phyloP scores from a whole-genome alignment of 2,797 vertebrate species.

The Morus bassanus region DNA sequence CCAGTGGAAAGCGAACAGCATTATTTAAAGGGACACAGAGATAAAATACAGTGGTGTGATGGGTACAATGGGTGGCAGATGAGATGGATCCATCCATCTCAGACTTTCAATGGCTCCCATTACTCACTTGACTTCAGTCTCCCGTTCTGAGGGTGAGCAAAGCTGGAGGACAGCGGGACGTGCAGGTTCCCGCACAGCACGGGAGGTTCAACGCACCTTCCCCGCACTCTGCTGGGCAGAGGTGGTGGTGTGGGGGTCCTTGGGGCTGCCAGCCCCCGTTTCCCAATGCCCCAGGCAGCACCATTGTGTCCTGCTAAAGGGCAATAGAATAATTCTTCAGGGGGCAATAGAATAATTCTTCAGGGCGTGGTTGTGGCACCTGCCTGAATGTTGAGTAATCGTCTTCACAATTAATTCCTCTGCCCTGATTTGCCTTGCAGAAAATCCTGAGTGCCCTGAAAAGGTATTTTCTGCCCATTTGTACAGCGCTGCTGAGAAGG shows the following conservation, averaged over 20 bases:
- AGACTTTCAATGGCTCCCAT: not conserved
- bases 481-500: not conserved
- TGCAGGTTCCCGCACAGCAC: rapidly evolving
- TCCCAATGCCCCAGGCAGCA: rapidly evolving
- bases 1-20: not conserved
- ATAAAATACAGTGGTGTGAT: not conserved
- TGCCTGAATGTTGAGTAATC: not conserved
- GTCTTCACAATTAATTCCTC: not conserved
- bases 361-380: rapidly evolving
- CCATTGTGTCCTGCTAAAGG: not conserved
- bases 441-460: not conserved
- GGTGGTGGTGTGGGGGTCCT: too few species aligned
- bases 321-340: not conserved
- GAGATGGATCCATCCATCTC: not conserved
- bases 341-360: not conserved
- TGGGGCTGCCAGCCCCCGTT: not conserved
- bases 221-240: rapidly evolving
- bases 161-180: not conserved
- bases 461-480: not conserved
- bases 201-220: not conserved
- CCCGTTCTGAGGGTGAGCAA: not conserved
- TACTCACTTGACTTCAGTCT: not conserved
- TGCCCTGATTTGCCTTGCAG: not conserved
- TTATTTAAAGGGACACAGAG: not conserved
- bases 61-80: not conserved